These are phyloP conservation scores for Eilema griseolum DNA, from an alignment of 2,888 invertebrate species.

Conservation along the genomic window DNA sequence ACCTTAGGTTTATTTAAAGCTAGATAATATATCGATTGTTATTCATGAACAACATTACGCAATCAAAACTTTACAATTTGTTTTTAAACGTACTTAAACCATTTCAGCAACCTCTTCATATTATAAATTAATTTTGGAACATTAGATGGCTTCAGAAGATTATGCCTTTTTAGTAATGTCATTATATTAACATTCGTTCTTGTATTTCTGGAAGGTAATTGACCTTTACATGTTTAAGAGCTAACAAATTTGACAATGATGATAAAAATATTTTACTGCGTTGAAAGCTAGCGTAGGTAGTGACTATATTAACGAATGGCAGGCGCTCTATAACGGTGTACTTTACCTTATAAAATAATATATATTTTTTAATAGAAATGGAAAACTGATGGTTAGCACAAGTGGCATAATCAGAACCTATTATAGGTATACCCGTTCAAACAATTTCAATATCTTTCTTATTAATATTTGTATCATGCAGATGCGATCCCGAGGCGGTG, in stretches of 20 bases:
- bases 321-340: no score
- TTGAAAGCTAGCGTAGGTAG: neutral
- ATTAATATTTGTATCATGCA: slow-evolving; percentile 34
- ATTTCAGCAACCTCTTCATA: neutral
- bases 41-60: neutral
- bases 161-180: neutral
- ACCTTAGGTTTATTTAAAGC: no score
- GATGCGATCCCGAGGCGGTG: slow-evolving; percentile 92
- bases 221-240: neutral
- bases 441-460: slow-evolving; percentile 8
- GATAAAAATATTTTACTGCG: neutral
- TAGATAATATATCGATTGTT: neutral
- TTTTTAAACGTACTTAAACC: neutral
- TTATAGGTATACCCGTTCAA: neutral
- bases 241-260: neutral
- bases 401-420: no score
- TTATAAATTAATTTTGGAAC: neutral
- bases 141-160: neutral
- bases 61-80: neutral
- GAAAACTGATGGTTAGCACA: no score
- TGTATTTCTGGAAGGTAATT: neutral
- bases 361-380: no score
- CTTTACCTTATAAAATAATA: no score
- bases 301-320: neutral
- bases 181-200: no score